Conservation (phyloP, 2,113 vertebrate species). For the Sapajus apella region DNA sequence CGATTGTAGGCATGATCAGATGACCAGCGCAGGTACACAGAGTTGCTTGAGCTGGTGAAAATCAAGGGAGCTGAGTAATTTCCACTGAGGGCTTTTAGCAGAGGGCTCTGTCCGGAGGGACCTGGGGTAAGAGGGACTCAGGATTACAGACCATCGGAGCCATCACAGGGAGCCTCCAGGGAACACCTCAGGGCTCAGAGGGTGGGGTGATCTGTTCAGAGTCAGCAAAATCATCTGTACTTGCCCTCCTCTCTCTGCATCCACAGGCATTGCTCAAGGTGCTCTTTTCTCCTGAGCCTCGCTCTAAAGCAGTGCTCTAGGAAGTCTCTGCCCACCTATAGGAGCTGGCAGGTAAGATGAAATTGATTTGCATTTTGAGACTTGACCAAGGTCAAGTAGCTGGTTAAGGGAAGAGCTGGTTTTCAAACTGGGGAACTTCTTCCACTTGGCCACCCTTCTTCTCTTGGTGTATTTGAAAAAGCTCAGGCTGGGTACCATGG, state of each 20-base stretch:
- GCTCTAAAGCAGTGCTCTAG: background rate
- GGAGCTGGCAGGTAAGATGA: background rate
- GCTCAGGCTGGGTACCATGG: too few species aligned
- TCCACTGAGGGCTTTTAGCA: constrained; percentile 95
- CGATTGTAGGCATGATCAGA: constrained; percentile 96
- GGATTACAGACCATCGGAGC: background rate
- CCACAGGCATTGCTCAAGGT: background rate
- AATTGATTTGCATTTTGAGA: background rate
- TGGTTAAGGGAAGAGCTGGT: background rate
- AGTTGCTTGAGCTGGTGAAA: constrained; percentile 93
- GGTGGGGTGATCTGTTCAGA: background rate
- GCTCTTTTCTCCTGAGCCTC: background rate
- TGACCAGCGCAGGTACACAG: constrained; percentile 96
- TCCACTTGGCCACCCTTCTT: background rate
- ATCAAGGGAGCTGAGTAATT: constrained; percentile 95
- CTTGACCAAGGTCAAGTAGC: background rate
- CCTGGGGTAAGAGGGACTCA: constrained; percentile 81
- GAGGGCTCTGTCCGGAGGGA: constrained; percentile 94
- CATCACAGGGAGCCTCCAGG: background rate
- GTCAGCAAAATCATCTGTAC: background rate
- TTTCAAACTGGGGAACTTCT: constrained; percentile 1
- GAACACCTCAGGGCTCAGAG: background rate
- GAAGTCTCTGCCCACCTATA: background rate
- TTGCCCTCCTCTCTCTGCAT: background rate
- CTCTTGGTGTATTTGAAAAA: background rate